Evolutionary conservation across 1,140 invertebrate species (phyloP).

Genomic region (Fopius arisanus): DNA sequence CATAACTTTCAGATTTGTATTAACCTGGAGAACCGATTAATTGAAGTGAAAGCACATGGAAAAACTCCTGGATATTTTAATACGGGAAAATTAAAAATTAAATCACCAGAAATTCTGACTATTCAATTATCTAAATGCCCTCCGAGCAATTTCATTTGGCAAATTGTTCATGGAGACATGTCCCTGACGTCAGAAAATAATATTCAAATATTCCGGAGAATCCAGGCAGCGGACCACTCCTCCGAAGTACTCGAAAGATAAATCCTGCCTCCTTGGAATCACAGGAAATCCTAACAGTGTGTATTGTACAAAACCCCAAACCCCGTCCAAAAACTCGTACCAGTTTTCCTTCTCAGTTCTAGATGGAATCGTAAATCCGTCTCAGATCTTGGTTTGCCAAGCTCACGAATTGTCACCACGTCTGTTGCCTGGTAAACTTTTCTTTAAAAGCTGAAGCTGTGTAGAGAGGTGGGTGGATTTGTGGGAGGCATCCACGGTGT

Average conservation of each 20-base stretch:
- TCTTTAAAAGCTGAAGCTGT: slow-evolving; percentile 21
- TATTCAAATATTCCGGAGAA: background rate
- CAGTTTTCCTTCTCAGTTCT: slow-evolving; percentile 12
- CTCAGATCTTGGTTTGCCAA: slow-evolving; percentile 4
- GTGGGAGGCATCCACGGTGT: background rate
- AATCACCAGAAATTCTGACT: no score
- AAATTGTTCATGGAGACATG: background rate
- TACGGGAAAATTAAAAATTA: no score
- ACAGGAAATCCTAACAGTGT: background rate
- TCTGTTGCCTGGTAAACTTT: slow-evolving; percentile 25
- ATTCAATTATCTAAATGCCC: no score
- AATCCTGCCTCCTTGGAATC: background rate
- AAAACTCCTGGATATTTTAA: no score
- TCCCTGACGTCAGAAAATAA: background rate
- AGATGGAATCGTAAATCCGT: slow-evolving; percentile 28
- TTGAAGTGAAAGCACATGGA: no score
- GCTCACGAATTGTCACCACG: slow-evolving; percentile 19
- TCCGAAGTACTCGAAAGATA: background rate
- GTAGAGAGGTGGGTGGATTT: background rate
- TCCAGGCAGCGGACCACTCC: background rate
- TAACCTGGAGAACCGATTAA: no score
- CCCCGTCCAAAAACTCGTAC: slow-evolving; percentile 8
- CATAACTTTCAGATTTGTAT: background rate
- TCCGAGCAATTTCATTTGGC: no score
- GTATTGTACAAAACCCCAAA: background rate